Percentiles rank a stretch among this genome's conserved stretches.
Conservation (phyloP, 2,113 vertebrate genomes). For the Aegotheles bennettii region DNA sequence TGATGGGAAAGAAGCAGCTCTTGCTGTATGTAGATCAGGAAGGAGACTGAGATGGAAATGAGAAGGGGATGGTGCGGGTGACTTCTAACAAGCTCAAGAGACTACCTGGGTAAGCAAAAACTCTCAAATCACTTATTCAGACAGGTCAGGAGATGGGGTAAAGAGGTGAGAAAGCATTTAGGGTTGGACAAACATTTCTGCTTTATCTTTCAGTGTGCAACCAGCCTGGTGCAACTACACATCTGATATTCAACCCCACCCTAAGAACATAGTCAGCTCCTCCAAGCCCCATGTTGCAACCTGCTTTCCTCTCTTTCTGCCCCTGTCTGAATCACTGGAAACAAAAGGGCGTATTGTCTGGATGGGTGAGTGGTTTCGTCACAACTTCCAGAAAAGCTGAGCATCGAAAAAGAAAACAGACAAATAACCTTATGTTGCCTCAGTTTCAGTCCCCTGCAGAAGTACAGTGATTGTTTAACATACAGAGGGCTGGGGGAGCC, state of each 20-base stretch:
- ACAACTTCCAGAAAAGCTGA: background rate
- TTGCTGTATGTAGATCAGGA: background rate
- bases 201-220: background rate
- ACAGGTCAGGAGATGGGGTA: background rate
- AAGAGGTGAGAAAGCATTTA: background rate
- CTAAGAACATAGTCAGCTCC: background rate
- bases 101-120: background rate
- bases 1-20: background rate
- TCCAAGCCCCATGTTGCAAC: background rate
- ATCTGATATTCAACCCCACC: background rate
- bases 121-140: background rate
- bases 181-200: background rate
- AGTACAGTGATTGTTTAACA: background rate
- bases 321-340: background rate
- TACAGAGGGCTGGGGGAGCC: accelerated
- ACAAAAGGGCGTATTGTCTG: background rate
- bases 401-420: background rate
- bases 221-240: background rate
- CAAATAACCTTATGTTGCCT: background rate
- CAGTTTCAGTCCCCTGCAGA: background rate
- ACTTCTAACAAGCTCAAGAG: background rate
- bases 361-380: accelerated
- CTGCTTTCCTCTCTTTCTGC: background rate
- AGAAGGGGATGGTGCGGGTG: background rate
- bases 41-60: background rate